Evolutionary conservation across 2,888 invertebrate species (phyloP).

Genomic region (Bugulina stolonifera): DNA sequence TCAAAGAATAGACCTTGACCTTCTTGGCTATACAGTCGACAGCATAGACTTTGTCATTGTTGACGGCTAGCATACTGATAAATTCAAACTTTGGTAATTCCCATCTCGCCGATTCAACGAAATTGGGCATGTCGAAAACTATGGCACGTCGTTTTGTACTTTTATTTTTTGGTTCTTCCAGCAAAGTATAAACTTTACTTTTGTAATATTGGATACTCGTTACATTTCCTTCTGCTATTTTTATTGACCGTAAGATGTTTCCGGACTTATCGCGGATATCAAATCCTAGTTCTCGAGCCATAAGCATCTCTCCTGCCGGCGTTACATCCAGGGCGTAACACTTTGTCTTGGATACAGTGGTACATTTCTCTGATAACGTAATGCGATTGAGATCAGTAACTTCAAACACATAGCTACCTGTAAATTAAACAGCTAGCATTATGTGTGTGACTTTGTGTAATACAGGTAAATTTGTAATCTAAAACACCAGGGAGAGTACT

Average conservation of each 20-base stretch:
- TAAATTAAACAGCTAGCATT: too few species aligned
- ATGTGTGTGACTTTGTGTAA: too few species aligned
- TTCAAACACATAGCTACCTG: not conserved
- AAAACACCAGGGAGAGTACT: too few species aligned
- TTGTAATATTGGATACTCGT: not conserved
- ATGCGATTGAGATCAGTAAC: not conserved
- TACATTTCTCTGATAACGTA: not conserved
- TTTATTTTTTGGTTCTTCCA: not conserved
- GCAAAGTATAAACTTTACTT: not conserved
- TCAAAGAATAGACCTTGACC: not conserved
- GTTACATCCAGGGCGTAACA: not conserved
- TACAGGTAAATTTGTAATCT: too few species aligned
- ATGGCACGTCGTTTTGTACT: not conserved
- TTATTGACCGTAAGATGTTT: not conserved
- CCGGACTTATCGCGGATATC: not conserved
- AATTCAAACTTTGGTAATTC: not conserved
- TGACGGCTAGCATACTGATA: constrained; percentile 16
- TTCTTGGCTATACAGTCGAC: not conserved
- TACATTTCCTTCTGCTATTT: not conserved
- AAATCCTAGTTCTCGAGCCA: not conserved
- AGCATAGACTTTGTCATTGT: constrained; percentile 21
- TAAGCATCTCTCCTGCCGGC: not conserved
- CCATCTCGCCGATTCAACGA: not conserved
- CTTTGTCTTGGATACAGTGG: not conserved
- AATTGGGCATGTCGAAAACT: not conserved